Conservation (phyloP, 2,113 vertebrate species). For the Stomatorhinus ivindoensis region DNA sequence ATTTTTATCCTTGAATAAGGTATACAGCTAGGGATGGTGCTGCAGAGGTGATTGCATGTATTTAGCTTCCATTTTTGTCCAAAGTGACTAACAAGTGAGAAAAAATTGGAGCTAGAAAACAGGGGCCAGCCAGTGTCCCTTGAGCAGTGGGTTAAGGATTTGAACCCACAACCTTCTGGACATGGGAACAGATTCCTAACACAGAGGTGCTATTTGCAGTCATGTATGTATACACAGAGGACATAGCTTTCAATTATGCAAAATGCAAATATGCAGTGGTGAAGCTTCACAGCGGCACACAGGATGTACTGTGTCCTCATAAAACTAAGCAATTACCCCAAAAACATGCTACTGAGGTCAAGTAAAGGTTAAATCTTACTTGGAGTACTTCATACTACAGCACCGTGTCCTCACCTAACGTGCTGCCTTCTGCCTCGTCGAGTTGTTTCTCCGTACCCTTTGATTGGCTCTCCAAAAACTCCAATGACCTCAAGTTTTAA, state of each 20-base stretch:
- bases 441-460: constrained; percentile 80
- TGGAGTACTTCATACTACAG: neutral
- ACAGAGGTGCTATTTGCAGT: neutral
- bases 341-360: neutral
- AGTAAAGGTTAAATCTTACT: neutral
- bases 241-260: neutral
- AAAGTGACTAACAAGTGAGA: neutral
- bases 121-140: neutral
- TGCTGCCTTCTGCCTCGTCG: constrained; percentile 83
- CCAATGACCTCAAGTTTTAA: constrained; percentile 65
- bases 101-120: neutral
- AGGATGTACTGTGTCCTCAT: neutral
- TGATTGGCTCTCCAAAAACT: constrained; percentile 83
- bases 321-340: neutral
- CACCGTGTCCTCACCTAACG: constrained; percentile 68
- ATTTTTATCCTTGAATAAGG: neutral
- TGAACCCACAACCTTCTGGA: neutral
- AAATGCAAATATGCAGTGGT: neutral
- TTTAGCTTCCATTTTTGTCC: neutral
- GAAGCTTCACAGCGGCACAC: neutral
- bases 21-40: too few relatives aligned
- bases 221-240: neutral
- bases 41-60: neutral
- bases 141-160: neutral
- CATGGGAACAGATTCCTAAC: neutral